Evolutionary conservation across 2,113 vertebrate species (phyloP).

Genomic region (Cromileptes altivelis): DNA sequence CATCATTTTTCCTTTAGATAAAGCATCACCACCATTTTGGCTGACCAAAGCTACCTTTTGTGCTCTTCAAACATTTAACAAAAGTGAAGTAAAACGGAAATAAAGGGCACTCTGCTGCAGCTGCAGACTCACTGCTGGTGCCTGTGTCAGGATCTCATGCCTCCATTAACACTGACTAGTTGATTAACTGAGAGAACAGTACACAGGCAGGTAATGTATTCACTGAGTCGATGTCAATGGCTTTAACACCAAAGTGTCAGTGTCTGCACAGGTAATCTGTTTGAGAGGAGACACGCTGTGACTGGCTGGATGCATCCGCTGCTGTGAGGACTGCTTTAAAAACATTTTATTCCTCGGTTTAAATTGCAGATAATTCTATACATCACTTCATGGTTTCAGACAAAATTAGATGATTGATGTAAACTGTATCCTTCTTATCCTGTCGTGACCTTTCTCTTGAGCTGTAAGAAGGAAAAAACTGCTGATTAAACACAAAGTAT

Average conservation of each 20-base stretch:
- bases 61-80: conserved; percentile 42
- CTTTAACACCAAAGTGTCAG: conserved; percentile 60
- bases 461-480: neutral
- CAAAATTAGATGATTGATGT: neutral
- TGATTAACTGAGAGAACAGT: conserved; percentile 75
- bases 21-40: neutral
- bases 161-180: conserved; percentile 74
- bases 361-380: neutral
- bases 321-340: conserved; percentile 12
- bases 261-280: conserved; percentile 59
- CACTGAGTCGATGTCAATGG: conserved; percentile 64
- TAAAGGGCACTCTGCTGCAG: conserved; percentile 1
- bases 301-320: conserved; percentile 26
- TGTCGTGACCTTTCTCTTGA: conserved; percentile 23
- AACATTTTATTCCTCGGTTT: neutral
- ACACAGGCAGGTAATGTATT: conserved; percentile 70
- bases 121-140: conserved; percentile 38
- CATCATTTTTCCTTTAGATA: neutral
- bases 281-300: conserved; percentile 37
- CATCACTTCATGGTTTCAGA: neutral
- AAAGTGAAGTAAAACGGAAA: conserved; percentile 3
- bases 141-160: conserved; percentile 63
- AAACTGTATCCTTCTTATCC: conserved; percentile 20
- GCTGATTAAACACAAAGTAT: conserved; percentile 22
- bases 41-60: conserved; percentile 19